Conservation (phyloP, 2,113 vertebrate species). For the Limanda limanda region DNA sequence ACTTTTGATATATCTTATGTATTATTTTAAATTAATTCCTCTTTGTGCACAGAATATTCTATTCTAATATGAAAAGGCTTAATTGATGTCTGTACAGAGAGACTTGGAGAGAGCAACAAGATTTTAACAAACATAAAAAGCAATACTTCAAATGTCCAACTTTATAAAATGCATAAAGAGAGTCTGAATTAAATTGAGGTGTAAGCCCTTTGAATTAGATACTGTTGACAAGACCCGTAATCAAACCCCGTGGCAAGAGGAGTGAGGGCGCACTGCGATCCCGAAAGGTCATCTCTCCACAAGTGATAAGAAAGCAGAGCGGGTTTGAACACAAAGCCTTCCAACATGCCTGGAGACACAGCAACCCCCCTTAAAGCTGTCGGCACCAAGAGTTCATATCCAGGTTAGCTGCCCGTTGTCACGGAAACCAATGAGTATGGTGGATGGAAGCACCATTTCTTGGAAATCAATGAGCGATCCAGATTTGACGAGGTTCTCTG, state of each 20-base stretch:
- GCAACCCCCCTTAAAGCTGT: slow-evolving; percentile 22
- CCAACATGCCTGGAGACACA: slow-evolving; percentile 33
- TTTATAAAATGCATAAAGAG: no score
- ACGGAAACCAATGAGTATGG: slow-evolving; percentile 46
- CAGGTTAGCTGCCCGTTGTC: slow-evolving; percentile 56
- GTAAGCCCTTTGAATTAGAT: slow-evolving; percentile 13
- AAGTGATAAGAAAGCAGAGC: slow-evolving; percentile 35
- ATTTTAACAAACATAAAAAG: no score
- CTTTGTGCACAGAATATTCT: no score
- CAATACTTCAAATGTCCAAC: no score
- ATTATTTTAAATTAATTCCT: no score
- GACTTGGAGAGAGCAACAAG: no score
- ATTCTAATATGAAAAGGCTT: no score
- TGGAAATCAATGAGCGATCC: slow-evolving; percentile 35
- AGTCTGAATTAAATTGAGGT: background rate
- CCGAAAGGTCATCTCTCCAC: slow-evolving; percentile 42
- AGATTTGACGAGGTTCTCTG: slow-evolving; percentile 25
- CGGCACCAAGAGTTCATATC: slow-evolving; percentile 49
- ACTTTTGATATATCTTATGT: no score
- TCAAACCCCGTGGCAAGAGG: slow-evolving; percentile 37
- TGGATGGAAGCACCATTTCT: slow-evolving; percentile 30
- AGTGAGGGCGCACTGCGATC: slow-evolving; percentile 13
- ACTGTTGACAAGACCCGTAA: slow-evolving; percentile 26
- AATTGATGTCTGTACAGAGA: no score
- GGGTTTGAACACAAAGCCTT: slow-evolving; percentile 37